phyloP scores from a whole-genome alignment of 2,797 vertebrate species.

The Acipenser oxyrinchus region DNA sequence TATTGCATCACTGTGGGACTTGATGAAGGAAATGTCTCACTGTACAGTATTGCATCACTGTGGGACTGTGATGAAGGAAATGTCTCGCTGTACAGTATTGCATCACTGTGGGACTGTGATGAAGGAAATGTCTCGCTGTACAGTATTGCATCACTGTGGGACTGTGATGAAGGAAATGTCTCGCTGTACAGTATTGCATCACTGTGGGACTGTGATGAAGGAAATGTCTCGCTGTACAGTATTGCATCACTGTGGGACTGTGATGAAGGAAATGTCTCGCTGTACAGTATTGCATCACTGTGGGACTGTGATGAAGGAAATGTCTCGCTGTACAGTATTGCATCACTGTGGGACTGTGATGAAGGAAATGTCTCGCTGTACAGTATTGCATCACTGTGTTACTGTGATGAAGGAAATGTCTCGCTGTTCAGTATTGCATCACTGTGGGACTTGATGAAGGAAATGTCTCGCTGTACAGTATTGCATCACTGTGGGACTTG shows the following conservation, averaged over 20 bases:
- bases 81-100: too few species aligned
- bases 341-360: background rate
- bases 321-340: background rate
- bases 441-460: background rate
- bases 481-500: background rate
- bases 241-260: background rate
- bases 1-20: too few species aligned
- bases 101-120: background rate
- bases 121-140: background rate
- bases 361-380: too few species aligned
- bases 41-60: background rate
- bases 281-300: too few species aligned
- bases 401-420: background rate
- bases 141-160: background rate
- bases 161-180: background rate
- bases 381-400: too few species aligned
- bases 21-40: background rate
- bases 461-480: too few species aligned
- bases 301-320: background rate
- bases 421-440: background rate
- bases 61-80: background rate
- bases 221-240: background rate
- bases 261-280: too few species aligned
- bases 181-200: too few species aligned
- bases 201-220: background rate